Evolutionary conservation across 2,888 invertebrate genomes (phyloP).

Genomic region (Lymantria monacha): DNA sequence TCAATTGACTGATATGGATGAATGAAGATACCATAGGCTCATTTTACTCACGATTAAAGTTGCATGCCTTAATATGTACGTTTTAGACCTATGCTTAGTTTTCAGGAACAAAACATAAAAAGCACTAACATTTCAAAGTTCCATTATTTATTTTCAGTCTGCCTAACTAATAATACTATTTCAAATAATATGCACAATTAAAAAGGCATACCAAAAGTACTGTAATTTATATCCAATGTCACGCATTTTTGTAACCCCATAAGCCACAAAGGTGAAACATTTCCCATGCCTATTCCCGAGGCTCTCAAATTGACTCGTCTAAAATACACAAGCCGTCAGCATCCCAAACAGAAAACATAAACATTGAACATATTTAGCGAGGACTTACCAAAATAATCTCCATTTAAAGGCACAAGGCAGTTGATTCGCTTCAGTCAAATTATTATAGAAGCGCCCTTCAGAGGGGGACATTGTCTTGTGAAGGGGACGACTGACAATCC

Average conservation of each 20-base stretch:
- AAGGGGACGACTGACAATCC: constrained; percentile 31
- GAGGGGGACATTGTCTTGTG: constrained; percentile 29
- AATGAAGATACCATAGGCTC: too few relatives aligned
- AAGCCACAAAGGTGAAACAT: neutral
- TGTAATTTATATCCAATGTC: neutral
- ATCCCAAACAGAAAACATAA: constrained; percentile 18
- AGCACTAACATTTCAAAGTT: too few relatives aligned
- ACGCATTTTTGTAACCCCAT: neutral
- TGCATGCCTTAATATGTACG: too few relatives aligned
- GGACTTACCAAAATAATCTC: constrained; percentile 30
- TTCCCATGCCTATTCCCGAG: neutral
- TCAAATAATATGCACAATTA: too few relatives aligned
- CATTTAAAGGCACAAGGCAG: constrained; percentile 29
- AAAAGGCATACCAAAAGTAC: neutral
- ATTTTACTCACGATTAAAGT: too few relatives aligned
- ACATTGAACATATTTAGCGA: constrained; percentile 28
- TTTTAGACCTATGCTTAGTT: too few relatives aligned
- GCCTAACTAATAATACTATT: too few relatives aligned
- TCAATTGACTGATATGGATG: too few relatives aligned
- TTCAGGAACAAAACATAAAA: too few relatives aligned
- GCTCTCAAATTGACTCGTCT: neutral
- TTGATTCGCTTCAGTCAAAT: constrained; percentile 23
- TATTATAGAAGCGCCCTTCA: constrained; percentile 17
- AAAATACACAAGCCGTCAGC: constrained; percentile 27
- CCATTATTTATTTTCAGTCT: too few relatives aligned